phyloP scores from a whole-genome alignment of 2,797 vertebrate genomes.

The Gymnothorax reevesii region DNA sequence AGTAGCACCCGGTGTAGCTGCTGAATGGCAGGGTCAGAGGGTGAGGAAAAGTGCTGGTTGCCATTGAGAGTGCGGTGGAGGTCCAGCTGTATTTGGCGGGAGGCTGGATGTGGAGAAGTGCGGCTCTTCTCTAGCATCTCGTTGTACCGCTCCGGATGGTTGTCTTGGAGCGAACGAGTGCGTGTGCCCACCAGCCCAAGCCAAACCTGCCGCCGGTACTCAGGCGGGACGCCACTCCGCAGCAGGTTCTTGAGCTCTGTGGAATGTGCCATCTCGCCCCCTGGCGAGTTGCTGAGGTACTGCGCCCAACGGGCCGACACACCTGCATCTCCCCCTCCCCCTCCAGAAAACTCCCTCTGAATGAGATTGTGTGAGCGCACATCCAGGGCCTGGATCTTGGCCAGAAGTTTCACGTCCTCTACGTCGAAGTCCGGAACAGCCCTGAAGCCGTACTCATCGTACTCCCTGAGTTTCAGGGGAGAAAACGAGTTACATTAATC shows the following conservation, averaged over 20 bases:
- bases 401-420: conserved; percentile 87
- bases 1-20: conserved; percentile 84
- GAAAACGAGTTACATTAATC: not conserved
- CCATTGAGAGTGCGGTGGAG: conserved; percentile 88
- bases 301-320: conserved; percentile 79
- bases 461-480: conserved; percentile 70
- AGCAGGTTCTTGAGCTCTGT: conserved; percentile 80
- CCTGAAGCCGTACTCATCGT: conserved; percentile 90
- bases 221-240: conserved; percentile 78
- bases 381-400: conserved; percentile 90
- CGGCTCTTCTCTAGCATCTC: conserved; percentile 76
- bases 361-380: conserved; percentile 83
- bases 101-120: conserved; percentile 73
- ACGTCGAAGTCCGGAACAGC: conserved; percentile 84
- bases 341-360: conserved; percentile 48
- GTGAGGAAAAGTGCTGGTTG: conserved; percentile 86
- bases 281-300: conserved; percentile 69
- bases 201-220: conserved; percentile 83
- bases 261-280: conserved; percentile 66
- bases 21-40: conserved; percentile 77
- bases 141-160: conserved; percentile 72
- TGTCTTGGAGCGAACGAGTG: conserved; percentile 58
- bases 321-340: conserved; percentile 51
- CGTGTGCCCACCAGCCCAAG: conserved; percentile 74
- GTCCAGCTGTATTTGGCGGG: conserved; percentile 91